Conservation (phyloP, 2,113 vertebrate genomes). For the Austrofundulus limnaeus region DNA sequence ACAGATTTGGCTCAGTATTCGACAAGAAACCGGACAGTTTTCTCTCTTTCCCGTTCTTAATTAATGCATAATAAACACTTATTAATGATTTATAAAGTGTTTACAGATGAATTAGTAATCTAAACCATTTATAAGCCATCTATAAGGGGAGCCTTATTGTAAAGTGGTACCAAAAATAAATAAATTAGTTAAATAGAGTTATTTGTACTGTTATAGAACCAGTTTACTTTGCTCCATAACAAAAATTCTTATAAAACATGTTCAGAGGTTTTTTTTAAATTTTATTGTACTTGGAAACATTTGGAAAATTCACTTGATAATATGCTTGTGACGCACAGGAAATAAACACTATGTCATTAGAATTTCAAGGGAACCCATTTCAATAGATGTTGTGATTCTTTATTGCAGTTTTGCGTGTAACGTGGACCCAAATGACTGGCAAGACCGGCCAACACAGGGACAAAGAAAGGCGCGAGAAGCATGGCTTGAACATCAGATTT, state of each 20-base stretch:
- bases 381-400: neutral
- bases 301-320: neutral
- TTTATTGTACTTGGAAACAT: neutral
- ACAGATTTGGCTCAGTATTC: too few relatives aligned
- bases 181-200: too few relatives aligned
- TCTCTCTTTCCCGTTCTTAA: too few relatives aligned
- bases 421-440: neutral
- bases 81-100: too few relatives aligned
- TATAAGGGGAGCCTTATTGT: too few relatives aligned
- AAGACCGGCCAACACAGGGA: neutral
- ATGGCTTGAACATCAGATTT: neutral
- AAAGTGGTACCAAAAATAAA: too few relatives aligned
- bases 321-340: neutral
- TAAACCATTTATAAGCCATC: too few relatives aligned
- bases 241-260: neutral
- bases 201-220: too few relatives aligned
- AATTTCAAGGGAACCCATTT: neutral
- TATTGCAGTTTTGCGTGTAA: neutral
- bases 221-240: too few relatives aligned
- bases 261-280: neutral
- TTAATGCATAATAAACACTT: too few relatives aligned
- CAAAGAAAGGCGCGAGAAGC: neutral
- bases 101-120: too few relatives aligned
- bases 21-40: too few relatives aligned
- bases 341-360: neutral